Evolutionary conservation across 2,113 vertebrate genomes (phyloP).

Genomic region (Gracilinanus agilis): DNA sequence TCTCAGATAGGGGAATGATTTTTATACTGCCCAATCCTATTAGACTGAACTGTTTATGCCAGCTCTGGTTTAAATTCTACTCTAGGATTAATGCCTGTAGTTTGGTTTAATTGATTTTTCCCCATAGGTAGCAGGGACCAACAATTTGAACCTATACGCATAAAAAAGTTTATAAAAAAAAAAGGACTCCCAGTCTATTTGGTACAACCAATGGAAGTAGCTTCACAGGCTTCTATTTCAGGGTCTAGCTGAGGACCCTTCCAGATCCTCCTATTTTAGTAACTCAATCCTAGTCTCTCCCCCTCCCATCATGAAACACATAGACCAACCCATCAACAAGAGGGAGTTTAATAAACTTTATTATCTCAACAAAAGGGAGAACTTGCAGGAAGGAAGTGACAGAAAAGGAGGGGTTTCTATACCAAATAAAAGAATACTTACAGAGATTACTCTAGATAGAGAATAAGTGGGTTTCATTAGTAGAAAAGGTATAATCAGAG

Average conservation of each 20-base stretch:
- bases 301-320: background rate
- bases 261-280: background rate
- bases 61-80: background rate
- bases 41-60: background rate
- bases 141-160: background rate
- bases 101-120: background rate
- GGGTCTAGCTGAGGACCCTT: background rate
- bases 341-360: background rate
- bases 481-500: background rate
- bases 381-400: background rate
- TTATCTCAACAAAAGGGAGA: background rate
- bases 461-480: no score
- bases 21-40: background rate
- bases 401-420: background rate
- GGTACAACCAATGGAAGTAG: background rate
- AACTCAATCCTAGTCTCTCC: background rate
- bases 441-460: no score
- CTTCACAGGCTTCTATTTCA: background rate
- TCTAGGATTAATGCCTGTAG: background rate
- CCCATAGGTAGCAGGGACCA: background rate
- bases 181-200: no score
- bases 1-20: background rate
- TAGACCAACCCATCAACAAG: background rate
- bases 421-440: background rate
- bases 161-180: no score